These are phyloP conservation scores for Rhinichthys osculus DNA, from an alignment of 2,797 vertebrate genomes.

Conservation along the genomic window DNA sequence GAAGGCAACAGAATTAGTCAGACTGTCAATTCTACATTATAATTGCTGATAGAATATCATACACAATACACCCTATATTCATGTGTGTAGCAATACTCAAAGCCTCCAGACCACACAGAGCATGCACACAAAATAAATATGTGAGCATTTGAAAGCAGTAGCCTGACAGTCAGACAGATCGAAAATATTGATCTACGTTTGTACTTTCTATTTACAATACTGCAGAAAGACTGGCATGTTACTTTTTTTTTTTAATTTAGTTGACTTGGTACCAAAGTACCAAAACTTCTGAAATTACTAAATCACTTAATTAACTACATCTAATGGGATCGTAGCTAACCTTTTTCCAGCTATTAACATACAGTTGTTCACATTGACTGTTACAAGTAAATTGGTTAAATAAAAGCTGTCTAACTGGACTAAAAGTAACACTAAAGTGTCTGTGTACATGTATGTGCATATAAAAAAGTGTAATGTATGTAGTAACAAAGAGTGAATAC, in stretches of 20 bases:
- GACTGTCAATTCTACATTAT: not conserved
- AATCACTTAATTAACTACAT: conserved; percentile 1
- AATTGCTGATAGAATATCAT: not conserved
- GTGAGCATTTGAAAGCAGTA: not conserved
- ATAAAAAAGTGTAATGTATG: not conserved
- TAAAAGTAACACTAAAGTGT: not conserved
- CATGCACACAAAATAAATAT: not conserved
- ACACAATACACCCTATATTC: not conserved
- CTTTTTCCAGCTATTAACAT: not conserved
- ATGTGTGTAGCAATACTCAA: not conserved
- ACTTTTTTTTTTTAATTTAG: not conserved
- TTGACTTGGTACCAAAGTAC: not conserved
- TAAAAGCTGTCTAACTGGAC: not conserved
- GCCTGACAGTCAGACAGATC: no score
- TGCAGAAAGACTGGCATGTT: not conserved
- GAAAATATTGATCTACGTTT: not conserved
- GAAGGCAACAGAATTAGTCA: conserved; percentile 40
- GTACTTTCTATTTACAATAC: not conserved
- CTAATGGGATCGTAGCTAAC: not conserved
- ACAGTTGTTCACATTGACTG: not conserved
- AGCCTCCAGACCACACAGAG: not conserved
- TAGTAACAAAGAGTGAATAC: not conserved
- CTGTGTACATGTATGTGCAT: not conserved
- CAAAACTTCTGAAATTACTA: not conserved
- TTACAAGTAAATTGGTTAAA: not conserved